phyloP scores from a whole-genome alignment of 2,888 invertebrate species.

The Adelphocoris suturalis region DNA sequence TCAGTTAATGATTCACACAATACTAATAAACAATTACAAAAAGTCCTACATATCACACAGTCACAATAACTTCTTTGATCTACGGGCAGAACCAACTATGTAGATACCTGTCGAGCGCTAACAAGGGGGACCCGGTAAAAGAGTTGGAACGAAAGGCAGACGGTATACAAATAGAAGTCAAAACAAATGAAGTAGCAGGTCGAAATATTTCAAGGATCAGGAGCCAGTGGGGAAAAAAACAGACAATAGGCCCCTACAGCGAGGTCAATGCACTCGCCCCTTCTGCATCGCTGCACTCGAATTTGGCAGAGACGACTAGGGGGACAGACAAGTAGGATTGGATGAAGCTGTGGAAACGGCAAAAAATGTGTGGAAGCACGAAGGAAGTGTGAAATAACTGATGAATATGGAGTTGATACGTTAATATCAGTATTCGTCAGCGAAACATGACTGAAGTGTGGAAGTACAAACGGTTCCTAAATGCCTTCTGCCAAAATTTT shows the following conservation, averaged over 20 bases:
- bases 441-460: too few species aligned
- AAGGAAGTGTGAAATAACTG: too few species aligned
- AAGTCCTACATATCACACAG: too few species aligned
- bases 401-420: too few species aligned
- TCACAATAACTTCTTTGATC: not conserved
- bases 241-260: not conserved
- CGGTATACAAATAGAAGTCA: constrained; percentile 46
- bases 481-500: too few species aligned
- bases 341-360: not conserved
- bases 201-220: constrained; percentile 52
- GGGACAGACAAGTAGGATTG: not conserved
- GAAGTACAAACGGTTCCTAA: too few species aligned
- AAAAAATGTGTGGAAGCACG: not conserved
- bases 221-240: not conserved
- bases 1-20: too few species aligned
- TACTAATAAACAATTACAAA: too few species aligned
- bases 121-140: not conserved
- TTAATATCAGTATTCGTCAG: too few species aligned
- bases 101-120: not conserved
- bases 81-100: not conserved
- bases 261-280: constrained; percentile 55
- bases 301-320: constrained; percentile 9
- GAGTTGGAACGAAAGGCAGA: constrained; percentile 32
- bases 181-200: constrained; percentile 41
- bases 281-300: constrained; percentile 51